Evolutionary conservation across 2,113 vertebrate genomes (phyloP), one percentile per base, ranked within the genome.

Genomic region (Colossoma macropomum): DNA sequence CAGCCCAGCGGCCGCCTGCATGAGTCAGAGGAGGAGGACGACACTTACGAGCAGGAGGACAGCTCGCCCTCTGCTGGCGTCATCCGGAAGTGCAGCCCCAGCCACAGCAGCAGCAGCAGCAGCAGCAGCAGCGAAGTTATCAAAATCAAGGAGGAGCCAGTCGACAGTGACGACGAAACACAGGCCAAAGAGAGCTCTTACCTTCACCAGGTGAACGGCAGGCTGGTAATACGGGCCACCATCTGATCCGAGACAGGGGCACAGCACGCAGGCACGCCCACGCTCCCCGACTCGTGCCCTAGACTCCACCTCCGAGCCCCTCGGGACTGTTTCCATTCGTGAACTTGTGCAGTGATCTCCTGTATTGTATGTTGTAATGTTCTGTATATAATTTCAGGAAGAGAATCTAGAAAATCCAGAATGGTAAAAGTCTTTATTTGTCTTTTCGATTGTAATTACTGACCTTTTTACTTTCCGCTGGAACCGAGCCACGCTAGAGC

Each of bases 141-240:
- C 87, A 97, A 96, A 90, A 96, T 99, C 92, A 99, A 99, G 89
- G 96, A 98, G 90, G 98, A 99, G 89, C 97, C 96, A 15, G 90
- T 80, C 69, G 96, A 98, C 92, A 98, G 96, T 86, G 96, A 97
- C 85, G 97, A 98, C 70, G 97, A 97, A 91, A 92, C 91, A 88
- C 93, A 96, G 92, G 93, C 91, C 90, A 94, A 94, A 91, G 95
- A 95, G 93, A 94, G 94, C 94, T 90, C 95, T 95, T 98, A 96
- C 95, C 94, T 99, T 88, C 96, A 97, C 95, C 97, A 98, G 95
- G 96, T 98, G 94, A 98, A 98, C 94, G 96, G 97, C 89, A 96
- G 97, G 89, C 95, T 98, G 94, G 96, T 98, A 92, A 97, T 98
- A 93, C 96, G 96, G 93, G 97, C 97, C 90, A 96, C 98, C 94